Percentiles rank a stretch among this genome's conserved stretches.
Conservation (phyloP, 2,888 invertebrate genomes). For the Melangyna quadrimaculata region DNA sequence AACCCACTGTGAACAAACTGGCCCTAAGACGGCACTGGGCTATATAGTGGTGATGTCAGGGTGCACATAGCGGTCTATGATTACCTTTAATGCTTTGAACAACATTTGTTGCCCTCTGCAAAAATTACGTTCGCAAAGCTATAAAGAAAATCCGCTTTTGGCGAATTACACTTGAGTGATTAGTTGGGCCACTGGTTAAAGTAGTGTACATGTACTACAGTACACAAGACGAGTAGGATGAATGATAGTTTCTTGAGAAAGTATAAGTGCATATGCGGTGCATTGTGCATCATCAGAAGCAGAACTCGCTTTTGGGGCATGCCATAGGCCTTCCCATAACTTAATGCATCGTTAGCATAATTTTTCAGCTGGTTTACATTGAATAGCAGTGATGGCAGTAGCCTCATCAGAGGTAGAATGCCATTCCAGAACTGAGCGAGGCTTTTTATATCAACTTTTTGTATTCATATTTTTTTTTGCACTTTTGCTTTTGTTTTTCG, state of each 20-base stretch:
- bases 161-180: constrained; percentile 66
- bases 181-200: constrained; percentile 60
- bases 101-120: constrained; percentile 32
- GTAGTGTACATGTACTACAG: background rate
- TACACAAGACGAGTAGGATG: background rate
- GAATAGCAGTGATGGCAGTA: background rate
- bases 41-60: background rate
- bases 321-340: constrained; percentile 21
- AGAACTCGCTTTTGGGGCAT: constrained; percentile 39
- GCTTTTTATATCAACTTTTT: background rate
- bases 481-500: background rate
- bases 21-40: background rate
- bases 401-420: background rate
- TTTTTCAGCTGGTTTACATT: constrained; percentile 27
- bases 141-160: constrained; percentile 52
- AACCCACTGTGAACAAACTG: too few species aligned
- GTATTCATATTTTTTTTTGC: background rate
- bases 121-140: constrained; percentile 42
- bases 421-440: background rate
- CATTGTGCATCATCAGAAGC: background rate
- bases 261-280: constrained; percentile 32
- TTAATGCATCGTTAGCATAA: constrained; percentile 44
- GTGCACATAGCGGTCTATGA: constrained; percentile 38
- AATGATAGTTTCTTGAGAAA: constrained; percentile 29
- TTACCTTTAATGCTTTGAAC: constrained; percentile 55